A percentile compares a stretch with the other conserved stretches of the same genome.
phyloP scores from a whole-genome alignment of 2,888 invertebrate genomes.

The Tribolium freemani region DNA sequence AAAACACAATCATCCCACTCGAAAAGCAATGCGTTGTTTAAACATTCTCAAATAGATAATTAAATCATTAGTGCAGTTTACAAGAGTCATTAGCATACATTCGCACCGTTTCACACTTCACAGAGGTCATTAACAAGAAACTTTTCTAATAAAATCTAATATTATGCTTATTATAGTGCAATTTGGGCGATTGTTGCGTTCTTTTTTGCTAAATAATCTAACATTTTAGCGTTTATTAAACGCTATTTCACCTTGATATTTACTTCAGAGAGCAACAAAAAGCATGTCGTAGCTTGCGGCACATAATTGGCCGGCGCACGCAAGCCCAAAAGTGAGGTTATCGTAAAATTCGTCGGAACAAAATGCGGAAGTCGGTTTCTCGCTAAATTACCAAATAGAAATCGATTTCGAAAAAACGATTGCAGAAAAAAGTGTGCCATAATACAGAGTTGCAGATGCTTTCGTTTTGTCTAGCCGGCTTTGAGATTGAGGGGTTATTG shows the following conservation, averaged over 20 bases:
- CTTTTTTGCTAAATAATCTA: neutral
- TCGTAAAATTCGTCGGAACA: neutral
- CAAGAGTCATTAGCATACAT: constrained; percentile 30
- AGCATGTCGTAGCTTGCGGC: constrained; percentile 30
- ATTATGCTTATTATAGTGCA: too few species aligned
- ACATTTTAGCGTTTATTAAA: constrained; percentile 16
- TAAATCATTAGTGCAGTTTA: constrained; percentile 30
- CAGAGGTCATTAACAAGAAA: constrained; percentile 38
- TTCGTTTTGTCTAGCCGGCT: constrained; percentile 57
- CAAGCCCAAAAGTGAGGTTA: neutral
- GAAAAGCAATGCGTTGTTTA: constrained; percentile 3
- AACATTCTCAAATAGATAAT: constrained; percentile 16
- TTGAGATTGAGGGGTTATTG: constrained; percentile 53
- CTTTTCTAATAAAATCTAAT: constrained; percentile 11
- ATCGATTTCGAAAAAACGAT: constrained; percentile 47
- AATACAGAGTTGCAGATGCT: constrained; percentile 56
- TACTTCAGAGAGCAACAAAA: constrained; percentile 21
- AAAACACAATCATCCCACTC: neutral
- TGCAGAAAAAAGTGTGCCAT: constrained; percentile 58
- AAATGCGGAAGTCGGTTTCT: neutral
- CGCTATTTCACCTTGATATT: constrained; percentile 38
- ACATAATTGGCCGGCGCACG: constrained; percentile 18
- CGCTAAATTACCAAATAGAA: constrained; percentile 36
- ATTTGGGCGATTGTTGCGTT: too few species aligned
- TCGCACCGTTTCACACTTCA: constrained; percentile 32